Percentiles rank a stretch among this genome's conserved stretches.
Evolutionary conservation across 2,113 vertebrate species (phyloP).

Genomic region (Cinclus mexicanus): DNA sequence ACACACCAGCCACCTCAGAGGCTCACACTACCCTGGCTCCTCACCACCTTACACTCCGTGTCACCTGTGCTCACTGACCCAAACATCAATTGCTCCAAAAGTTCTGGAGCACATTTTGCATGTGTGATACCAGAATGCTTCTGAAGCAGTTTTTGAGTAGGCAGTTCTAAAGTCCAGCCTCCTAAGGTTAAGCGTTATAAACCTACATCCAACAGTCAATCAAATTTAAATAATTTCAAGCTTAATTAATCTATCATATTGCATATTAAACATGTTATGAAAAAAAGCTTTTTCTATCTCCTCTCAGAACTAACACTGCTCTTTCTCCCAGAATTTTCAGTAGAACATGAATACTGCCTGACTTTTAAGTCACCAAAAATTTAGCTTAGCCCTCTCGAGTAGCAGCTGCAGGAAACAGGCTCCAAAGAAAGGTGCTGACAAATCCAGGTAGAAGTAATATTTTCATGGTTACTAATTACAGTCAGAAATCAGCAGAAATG

Average conservation of each 20-base stretch:
- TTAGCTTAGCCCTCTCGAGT: not conserved
- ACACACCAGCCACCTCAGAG: not conserved
- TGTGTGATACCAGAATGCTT: not conserved
- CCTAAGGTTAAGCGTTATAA: not conserved
- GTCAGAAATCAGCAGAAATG: not conserved
- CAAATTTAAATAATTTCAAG: not conserved
- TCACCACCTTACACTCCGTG: fast-evolving
- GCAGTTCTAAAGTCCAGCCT: not conserved
- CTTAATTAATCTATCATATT: not conserved
- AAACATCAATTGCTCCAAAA: fast-evolving
- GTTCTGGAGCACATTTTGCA: not conserved
- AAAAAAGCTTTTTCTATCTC: not conserved
- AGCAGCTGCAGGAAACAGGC: not conserved
- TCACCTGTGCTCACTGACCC: not conserved
- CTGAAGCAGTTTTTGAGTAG: not conserved
- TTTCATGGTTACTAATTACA: not conserved
- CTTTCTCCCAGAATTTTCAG: not conserved
- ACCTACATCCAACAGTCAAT: not conserved
- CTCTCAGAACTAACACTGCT: not conserved
- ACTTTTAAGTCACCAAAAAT: not conserved
- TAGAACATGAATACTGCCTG: not conserved
- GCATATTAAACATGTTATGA: not conserved
- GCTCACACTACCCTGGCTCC: fast-evolving
- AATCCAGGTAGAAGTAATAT: not conserved
- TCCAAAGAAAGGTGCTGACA: not conserved